Conservation (phyloP, 2,113 vertebrate species). For the Leucosticte australis region DNA sequence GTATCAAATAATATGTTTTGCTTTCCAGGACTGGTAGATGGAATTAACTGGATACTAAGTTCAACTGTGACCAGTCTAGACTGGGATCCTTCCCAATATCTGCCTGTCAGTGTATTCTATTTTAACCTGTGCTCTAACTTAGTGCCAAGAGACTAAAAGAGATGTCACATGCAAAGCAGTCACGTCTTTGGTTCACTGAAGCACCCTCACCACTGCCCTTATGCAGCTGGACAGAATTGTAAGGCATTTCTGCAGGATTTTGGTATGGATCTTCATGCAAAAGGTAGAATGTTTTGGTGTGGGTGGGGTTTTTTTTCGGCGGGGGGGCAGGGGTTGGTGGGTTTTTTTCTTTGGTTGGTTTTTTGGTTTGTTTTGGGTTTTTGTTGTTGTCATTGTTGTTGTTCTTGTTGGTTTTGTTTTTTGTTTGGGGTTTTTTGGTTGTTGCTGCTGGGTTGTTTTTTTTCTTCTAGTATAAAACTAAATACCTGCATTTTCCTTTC, state of each 20-base stretch:
- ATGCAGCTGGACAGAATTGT: background rate
- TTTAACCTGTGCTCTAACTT: background rate
- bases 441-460: background rate
- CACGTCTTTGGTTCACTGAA: background rate
- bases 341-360: background rate
- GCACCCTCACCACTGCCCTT: background rate
- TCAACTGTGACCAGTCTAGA: background rate
- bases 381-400: background rate
- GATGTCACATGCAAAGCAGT: background rate
- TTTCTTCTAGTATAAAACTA: background rate
- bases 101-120: background rate
- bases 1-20: background rate
- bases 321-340: no score
- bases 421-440: background rate
- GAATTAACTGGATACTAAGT: background rate
- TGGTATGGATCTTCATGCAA: background rate
- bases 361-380: background rate
- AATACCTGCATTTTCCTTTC: rapidly evolving
- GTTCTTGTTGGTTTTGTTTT: background rate
- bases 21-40: background rate
- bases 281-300: background rate
- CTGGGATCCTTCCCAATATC: background rate
- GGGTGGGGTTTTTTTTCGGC: no score
- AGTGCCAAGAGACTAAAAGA: background rate
- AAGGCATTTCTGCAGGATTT: background rate